Conservation (phyloP, 2,888 invertebrate genomes). For the Sarcophaga caerulescens region DNA sequence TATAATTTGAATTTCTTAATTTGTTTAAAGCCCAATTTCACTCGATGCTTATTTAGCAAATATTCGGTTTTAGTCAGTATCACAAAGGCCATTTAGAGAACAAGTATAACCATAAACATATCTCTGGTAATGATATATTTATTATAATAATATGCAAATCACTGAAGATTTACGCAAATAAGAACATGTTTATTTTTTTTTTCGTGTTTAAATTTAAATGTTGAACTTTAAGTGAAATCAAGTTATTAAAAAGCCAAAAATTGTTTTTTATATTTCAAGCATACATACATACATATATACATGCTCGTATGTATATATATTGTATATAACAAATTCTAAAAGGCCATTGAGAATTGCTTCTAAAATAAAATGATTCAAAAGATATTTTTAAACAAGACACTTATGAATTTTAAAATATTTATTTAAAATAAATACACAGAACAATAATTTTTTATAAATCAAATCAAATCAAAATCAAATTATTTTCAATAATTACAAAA, state of each 20-base stretch:
- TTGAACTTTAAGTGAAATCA: background rate
- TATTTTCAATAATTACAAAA: too few species aligned
- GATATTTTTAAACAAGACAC: background rate
- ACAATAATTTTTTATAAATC: too few species aligned
- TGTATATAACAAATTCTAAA: background rate
- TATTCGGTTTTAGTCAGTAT: background rate
- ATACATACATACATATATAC: background rate
- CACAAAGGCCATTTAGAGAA: background rate
- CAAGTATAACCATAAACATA: background rate
- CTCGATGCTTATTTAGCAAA: background rate
- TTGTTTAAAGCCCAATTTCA: background rate
- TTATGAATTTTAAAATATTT: too few species aligned
- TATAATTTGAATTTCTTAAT: background rate
- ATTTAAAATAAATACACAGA: too few species aligned
- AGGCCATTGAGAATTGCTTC: background rate
- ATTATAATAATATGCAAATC: background rate
- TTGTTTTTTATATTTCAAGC: background rate
- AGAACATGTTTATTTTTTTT: background rate
- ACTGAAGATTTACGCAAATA: background rate
- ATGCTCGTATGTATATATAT: too few species aligned
- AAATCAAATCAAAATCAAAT: too few species aligned
- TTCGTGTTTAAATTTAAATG: background rate
- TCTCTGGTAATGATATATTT: background rate
- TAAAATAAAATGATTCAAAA: background rate
- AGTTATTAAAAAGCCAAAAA: background rate